A percentile compares a stretch with the other conserved stretches of the same genome.
Evolutionary conservation across 2,888 invertebrate genomes (phyloP).

Genomic region (Cheilosia urbana): DNA sequence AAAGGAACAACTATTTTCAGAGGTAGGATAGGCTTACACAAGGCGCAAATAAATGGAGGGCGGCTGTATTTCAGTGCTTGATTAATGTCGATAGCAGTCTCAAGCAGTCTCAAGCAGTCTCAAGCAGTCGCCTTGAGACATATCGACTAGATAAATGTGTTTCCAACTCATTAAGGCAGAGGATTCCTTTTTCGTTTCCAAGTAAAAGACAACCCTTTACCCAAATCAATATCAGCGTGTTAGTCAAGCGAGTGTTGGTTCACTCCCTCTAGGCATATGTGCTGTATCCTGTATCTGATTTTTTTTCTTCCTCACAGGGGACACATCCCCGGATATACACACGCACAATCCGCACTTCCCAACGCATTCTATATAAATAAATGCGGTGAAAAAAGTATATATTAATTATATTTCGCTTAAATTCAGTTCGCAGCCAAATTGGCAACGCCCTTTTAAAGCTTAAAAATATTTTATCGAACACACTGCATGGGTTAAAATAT

Average conservation of each 20-base stretch:
- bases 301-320: conserved; percentile 7
- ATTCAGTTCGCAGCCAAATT: conserved; percentile 56
- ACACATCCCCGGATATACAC: conserved; percentile 59
- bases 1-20: no score
- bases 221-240: neutral
- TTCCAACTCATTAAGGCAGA: no score
- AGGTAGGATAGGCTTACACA: no score
- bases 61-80: no score
- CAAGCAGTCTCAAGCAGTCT: no score
- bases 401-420: conserved; percentile 15
- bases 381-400: conserved; percentile 2
- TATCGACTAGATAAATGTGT: no score
- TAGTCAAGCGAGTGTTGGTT: neutral
- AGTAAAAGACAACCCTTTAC: no score
- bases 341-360: conserved; percentile 42
- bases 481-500: conserved; percentile 41
- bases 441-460: conserved; percentile 76
- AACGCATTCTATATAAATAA: conserved; percentile 10
- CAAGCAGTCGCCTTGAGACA: no score
- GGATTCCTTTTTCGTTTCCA: no score
- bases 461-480: conserved; percentile 70
- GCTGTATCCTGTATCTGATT: conserved; percentile 13
- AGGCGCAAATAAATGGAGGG: no score
- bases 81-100: no score
- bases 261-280: neutral